Evolutionary conservation across 2,888 invertebrate genomes (phyloP).

Genomic region (Nemurella pictetii): DNA sequence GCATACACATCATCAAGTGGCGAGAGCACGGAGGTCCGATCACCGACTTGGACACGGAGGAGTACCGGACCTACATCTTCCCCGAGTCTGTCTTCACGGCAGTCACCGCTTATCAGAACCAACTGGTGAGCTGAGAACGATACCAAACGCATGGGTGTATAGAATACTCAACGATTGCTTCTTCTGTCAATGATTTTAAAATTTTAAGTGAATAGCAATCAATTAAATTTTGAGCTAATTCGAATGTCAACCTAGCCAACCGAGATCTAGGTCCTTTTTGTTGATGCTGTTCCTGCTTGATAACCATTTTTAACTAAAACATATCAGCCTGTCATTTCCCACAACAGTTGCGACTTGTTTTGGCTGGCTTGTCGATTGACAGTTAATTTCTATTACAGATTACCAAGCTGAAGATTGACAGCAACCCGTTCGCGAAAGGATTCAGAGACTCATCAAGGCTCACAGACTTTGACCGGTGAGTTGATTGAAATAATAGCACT

Average conservation of each 20-base stretch:
- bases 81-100: constrained; percentile 98
- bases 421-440: constrained; percentile 84
- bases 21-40: constrained; percentile 76
- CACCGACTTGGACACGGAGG: constrained; percentile 86
- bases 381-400: constrained; percentile 54
- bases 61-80: constrained; percentile 95
- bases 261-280: too few species aligned
- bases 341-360: not conserved
- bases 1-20: constrained; percentile 88
- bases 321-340: not conserved
- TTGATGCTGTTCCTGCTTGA: not conserved
- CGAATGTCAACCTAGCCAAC: too few species aligned
- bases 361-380: not conserved
- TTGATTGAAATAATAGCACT: constrained; percentile 39
- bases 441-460: constrained; percentile 80
- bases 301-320: too few species aligned
- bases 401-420: constrained; percentile 82
- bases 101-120: constrained; percentile 99
- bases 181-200: too few species aligned
- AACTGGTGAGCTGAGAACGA: constrained; percentile 68
- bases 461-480: constrained; percentile 73
- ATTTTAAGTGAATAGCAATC: too few species aligned
- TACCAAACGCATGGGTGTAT: too few species aligned
- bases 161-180: too few species aligned
- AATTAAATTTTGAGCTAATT: too few species aligned